Conservation (phyloP, 2,113 vertebrate genomes). For the Eretmochelys imbricata region DNA sequence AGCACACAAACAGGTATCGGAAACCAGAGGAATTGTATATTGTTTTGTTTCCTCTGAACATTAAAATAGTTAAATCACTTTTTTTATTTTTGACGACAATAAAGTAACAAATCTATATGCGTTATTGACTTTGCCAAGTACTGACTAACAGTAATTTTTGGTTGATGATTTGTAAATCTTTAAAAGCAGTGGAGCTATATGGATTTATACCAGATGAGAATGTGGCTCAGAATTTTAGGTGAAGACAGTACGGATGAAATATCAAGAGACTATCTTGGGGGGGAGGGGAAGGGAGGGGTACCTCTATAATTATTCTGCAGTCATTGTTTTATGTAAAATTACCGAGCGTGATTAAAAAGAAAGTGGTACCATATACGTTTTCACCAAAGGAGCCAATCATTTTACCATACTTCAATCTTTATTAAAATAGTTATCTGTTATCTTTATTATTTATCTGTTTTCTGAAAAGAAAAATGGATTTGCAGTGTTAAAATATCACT, state of each 20-base stretch:
- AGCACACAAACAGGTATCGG: neutral
- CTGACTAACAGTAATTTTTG: slow-evolving; percentile 15
- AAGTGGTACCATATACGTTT: neutral
- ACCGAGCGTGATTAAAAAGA: neutral
- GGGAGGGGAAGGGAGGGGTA: rapidly evolving
- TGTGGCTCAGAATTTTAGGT: neutral
- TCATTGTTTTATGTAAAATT: neutral
- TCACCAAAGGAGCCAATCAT: no score
- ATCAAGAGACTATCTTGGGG: neutral
- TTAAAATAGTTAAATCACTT: neutral
- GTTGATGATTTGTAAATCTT: slow-evolving; percentile 29
- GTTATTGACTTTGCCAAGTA: neutral
- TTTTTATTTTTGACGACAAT: neutral
- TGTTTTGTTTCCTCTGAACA: neutral
- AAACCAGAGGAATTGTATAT: neutral
- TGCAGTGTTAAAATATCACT: neutral
- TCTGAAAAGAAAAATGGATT: neutral
- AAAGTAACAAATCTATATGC: neutral
- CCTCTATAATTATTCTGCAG: neutral
- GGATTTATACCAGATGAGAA: neutral
- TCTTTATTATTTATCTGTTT: neutral
- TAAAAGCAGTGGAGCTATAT: neutral
- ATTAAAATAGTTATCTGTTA: neutral
- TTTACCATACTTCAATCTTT: neutral
- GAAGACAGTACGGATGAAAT: neutral